Percentiles rank a stretch among this genome's conserved stretches.
Conservation (phyloP, 2,888 invertebrate genomes). For the Gibbula magus region DNA sequence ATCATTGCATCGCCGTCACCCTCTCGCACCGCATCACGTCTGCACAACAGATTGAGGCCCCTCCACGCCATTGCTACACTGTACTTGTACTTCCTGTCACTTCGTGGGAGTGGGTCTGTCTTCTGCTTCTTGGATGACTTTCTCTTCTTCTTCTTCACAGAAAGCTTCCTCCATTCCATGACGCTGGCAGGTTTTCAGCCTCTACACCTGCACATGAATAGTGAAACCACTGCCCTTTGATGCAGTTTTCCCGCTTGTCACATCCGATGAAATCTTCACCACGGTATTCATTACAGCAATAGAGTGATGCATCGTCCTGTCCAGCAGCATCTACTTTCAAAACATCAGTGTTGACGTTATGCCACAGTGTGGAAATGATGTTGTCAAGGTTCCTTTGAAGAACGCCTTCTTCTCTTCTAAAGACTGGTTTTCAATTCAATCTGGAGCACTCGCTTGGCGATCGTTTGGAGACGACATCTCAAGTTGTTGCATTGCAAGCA, state of each 20-base stretch:
- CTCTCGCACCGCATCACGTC: constrained; percentile 48
- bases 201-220: constrained; percentile 34
- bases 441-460: constrained; percentile 26
- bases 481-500: constrained; percentile 30
- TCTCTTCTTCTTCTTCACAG: constrained; percentile 1
- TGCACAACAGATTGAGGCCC: constrained; percentile 43
- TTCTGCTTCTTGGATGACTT: neutral
- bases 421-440: neutral
- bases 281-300: constrained; percentile 32
- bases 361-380: constrained; percentile 26
- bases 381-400: constrained; percentile 13
- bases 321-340: neutral
- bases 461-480: constrained; percentile 15
- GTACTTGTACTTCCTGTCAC: constrained; percentile 33
- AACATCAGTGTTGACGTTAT: constrained; percentile 20
- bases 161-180: constrained; percentile 28
- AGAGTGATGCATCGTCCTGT: neutral
- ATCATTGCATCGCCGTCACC: constrained; percentile 50
- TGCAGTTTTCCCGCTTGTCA: constrained; percentile 26
- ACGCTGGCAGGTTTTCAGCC: constrained; percentile 16
- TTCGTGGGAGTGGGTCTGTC: neutral
- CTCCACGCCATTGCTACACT: constrained; percentile 38
- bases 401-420: neutral
- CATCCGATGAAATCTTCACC: constrained; percentile 37
- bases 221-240: constrained; percentile 37